phyloP scores from a whole-genome alignment of 1,140 invertebrate genomes.

The Drosophila lacertosa region DNA sequence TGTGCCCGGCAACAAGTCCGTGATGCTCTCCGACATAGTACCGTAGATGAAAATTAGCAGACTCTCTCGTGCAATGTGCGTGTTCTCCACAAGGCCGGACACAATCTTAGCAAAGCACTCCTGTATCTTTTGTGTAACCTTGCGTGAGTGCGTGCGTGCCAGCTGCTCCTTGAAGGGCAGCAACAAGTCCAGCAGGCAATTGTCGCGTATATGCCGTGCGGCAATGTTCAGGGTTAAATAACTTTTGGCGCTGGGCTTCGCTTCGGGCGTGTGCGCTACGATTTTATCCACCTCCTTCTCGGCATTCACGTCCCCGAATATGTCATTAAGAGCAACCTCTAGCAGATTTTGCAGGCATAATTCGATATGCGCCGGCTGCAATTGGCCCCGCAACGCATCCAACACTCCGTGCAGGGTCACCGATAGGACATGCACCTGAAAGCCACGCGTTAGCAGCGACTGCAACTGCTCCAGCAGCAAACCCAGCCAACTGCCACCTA shows the following conservation, averaged over 20 bases:
- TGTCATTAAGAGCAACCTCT: slow-evolving; percentile 93
- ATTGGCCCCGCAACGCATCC: slow-evolving; percentile 87
- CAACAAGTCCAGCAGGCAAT: slow-evolving; percentile 90
- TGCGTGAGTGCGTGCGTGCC: slow-evolving; percentile 90
- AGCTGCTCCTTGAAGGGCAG: slow-evolving; percentile 93
- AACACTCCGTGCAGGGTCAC: slow-evolving; percentile 95
- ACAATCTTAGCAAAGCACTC: slow-evolving; percentile 92
- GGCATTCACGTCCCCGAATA: slow-evolving; percentile 94
- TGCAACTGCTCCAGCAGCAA: slow-evolving; percentile 92
- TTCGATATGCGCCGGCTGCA: slow-evolving; percentile 89
- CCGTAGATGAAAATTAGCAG: slow-evolving; percentile 93
- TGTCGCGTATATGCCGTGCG: slow-evolving; percentile 91
- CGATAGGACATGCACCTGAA: slow-evolving; percentile 96
- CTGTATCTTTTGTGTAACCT: slow-evolving; percentile 91
- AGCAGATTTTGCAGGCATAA: slow-evolving; percentile 90
- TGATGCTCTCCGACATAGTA: slow-evolving; percentile 91
- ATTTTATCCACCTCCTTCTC: slow-evolving; percentile 96
- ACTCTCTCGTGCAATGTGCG: slow-evolving; percentile 88
- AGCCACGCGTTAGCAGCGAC: slow-evolving; percentile 92
- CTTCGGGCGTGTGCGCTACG: slow-evolving; percentile 91
- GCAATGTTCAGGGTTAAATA: slow-evolving; percentile 93
- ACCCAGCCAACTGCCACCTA: slow-evolving; percentile 93
- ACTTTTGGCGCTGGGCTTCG: slow-evolving; percentile 92
- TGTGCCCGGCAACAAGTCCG: slow-evolving; percentile 86
- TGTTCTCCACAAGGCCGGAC: slow-evolving; percentile 92